Base-by-base conservation (phyloP, 2,888 invertebrate genomes). In the Hydrotaea diabolus region DNA sequence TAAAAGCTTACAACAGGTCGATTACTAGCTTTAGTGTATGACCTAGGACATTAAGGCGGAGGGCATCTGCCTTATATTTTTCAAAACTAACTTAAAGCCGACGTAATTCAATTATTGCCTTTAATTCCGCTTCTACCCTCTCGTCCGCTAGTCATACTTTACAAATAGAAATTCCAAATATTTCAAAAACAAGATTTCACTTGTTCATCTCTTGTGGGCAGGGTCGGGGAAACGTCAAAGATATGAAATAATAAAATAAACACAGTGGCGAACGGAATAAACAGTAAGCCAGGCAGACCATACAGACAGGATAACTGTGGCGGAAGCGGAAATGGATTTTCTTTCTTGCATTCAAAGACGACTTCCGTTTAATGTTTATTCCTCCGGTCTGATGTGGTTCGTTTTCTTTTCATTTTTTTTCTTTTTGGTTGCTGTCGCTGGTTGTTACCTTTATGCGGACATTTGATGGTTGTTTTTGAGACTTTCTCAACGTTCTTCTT, bases 291-390 rank as follows among this genome's bases (percentile, higher is more conserved):
- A 11, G 39, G 43, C 66, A 43, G 13, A 66, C 21, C 39, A 43
- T 23, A 23, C 39, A n/a, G n/a, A 64, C 66, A 80, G 66, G 9
- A 43, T 77, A 80, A 77, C 74, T 80, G 80, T 64, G 80, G 62
- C 69, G 83, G 75, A 84, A 81, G 64, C 84, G 84, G 84, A 84
- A 78, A 81, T 84, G 78, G 72, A 84, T 80, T 80, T 80, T 77
- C 31, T 72, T 71, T 80, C 36, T 72, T 59, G n/a, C 74, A 55
- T 39, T 73, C 64, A 81, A 81, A 84, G 57, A 72, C 66, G 55
- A 64, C 64, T 62, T 84, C 53, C 80, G 59, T 23, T 26, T 59
- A 46, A 69, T 69, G 69, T 69, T 69, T 69, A 69, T 13, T 69
- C 46, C 39, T 46, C 21, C 13, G 69, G 23, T 13, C 49, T 64